These are phyloP conservation scores for Drosophila elegans DNA, from an alignment of 1,140 invertebrate genomes.

Conservation along the genomic window DNA sequence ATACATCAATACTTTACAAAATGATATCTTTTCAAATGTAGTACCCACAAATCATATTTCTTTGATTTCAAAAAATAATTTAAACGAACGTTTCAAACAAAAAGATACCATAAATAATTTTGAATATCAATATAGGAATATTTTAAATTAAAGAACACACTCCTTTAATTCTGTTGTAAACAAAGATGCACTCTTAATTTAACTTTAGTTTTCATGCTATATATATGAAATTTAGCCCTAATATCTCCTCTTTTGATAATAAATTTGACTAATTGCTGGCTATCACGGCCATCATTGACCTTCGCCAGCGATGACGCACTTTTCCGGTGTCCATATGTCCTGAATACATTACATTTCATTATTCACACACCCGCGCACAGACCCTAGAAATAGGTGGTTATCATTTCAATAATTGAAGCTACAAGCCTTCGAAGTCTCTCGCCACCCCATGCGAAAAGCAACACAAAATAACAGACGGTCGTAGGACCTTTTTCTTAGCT, in stretches of 20 bases:
- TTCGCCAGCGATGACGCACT: constrained; percentile 53
- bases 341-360: constrained; percentile 41
- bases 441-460: constrained; percentile 23
- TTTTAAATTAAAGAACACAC: no score
- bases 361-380: constrained; percentile 25
- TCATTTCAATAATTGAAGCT: constrained; percentile 69
- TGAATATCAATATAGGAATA: no score
- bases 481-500: background rate
- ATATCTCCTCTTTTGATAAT: constrained; percentile 9
- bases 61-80: no score
- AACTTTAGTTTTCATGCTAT: no score
- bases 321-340: constrained; percentile 47
- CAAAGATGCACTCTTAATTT: no score
- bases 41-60: no score
- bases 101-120: no score
- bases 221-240: no score
- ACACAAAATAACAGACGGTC: constrained; percentile 10
- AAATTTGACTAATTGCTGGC: background rate
- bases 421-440: constrained; percentile 19
- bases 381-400: constrained; percentile 20
- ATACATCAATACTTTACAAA: no score
- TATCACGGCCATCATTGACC: constrained; percentile 3
- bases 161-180: no score
- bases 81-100: no score
- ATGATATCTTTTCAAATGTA: no score